Base-by-base conservation (phyloP, 2,797 vertebrate species). In the Helarctos malayanus region DNA sequence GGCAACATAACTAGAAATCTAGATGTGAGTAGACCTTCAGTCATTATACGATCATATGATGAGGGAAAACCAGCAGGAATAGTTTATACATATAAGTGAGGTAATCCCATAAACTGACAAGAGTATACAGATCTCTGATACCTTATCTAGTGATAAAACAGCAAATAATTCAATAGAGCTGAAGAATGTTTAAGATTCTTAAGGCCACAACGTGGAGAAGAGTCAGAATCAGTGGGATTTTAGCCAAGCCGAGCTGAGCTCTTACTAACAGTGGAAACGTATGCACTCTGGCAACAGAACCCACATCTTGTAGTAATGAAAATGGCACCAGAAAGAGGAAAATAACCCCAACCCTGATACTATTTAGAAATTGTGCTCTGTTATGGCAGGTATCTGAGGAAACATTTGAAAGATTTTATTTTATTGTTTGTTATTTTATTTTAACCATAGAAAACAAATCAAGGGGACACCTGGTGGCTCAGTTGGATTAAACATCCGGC, bases 271-370 rank as follows among this genome's bases (percentile, higher is more conserved):
- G 3, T 21, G 9, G 12, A 87, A 23, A 49, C 3, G 7, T 19
- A 38, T 16, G 3, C 4, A 16, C 4, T 27, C 11, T 45, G 27
- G 19, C 6, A 9, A 3, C 0, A n/a, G 56, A 56, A 16, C 2
- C 1, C 2, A 68, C 0, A 18, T 4, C 3, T 78, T 56, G 7
- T 10, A 6, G 3, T 23, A 41, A 82, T 0, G 19, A 10, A 84
- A 63, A 56, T 14, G 12, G 12, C 4, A 3, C 21, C 8, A 3
- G 11, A 47, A 56, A 7, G 45, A 88, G 29, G 45, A 61, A 87
- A 61, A n/a, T 9, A 75, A 10, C 35, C 16, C 29, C 0, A 2
- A 32, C 10, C 15, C 59, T 10, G 5, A 1, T 11, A 41, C 27
- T 10, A 16, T 4, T 54, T 80, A 78, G n/a, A 49, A 1, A 2